Base-by-base conservation (phyloP, 2,113 vertebrate genomes). In the Thinocorus orbignyianus region DNA sequence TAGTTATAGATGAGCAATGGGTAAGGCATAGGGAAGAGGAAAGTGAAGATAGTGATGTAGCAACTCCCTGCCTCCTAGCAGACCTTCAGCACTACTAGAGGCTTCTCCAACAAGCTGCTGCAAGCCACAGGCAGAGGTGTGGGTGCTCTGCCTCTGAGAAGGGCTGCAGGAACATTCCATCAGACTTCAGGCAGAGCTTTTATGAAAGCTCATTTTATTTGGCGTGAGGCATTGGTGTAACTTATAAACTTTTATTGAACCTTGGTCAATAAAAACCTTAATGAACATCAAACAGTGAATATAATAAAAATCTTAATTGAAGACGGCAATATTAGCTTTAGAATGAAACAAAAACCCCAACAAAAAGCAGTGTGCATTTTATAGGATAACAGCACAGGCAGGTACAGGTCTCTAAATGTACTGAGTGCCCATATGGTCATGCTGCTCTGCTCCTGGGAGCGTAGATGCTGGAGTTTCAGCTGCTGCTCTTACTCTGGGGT, bases 281-380 rank as follows among this genome's bases (percentile, higher is more conserved):
- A 83, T 83, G 68, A 93, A 48, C 39, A 39, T 69, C 68, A 86
- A 44, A 81, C 28, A 44, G 30, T 65, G 57, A 77, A 92, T 93
- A 95, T 64, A 76, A 82, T 88, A 91, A 80, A 86, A 95, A 58
- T 73, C n/a, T 78, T 77, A 78, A 86, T 41, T 86, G 80, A 80
- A 91, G 51, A 16, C 44, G 86, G 48, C 33, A 64, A 69, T 79
- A 60, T 6, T 23, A 90, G 51, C 35, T 84, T 91, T 84, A 71
- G 25, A 58, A 44, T 57, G 79, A 49, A 80, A 90, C 88, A 91
- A 70, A 80, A 95, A 81, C 37, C 31, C 20, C 76, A 49, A 25
- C 1, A 4, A 66, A 77, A 62, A 62, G 12, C 42, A 64, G 13
- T 12, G 22, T 39, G 16, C 25, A 1, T 57, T 94, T 74, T 74